Evolutionary conservation across 1,140 invertebrate species (phyloP), one percentile per base, ranked within the genome.

Genomic region (Holotrichia oblita): DNA sequence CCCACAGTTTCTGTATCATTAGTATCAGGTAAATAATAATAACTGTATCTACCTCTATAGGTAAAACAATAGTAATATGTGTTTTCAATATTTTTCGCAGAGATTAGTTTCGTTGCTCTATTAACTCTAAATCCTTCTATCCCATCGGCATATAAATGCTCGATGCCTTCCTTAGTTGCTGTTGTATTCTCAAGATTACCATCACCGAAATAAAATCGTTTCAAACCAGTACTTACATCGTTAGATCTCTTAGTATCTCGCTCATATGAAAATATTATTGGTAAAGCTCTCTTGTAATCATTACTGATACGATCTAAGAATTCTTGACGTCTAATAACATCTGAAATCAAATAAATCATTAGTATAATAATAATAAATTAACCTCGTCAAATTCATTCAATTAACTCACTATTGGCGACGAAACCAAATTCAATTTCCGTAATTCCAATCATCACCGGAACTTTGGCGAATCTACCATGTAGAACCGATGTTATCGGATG

Each of bases 391-490:
- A n/a, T n/a, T n/a, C n/a, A n/a, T n/a, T n/a, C n/a, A n/a, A n/a
- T n/a, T n/a, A n/a, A n/a, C n/a, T n/a, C n/a, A 55, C 48, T 55
- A 17, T 55, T n/a, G n/a, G 14, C 2, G n/a, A 55, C 48, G n/a
- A 17, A 55, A n/a, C 87, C 89, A 83, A 93, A 91, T 83, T 93
- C 92, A 74, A 92, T 88, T 78, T 89, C 87, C 0, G 90, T 92
- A 74, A 91, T 86, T 73, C 92, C 92, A 77, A 90, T 88, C n/a
- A 93, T 90, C 14, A 91, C 82, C 6, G 93, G 92, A 14, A 93
- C 89, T 22, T 91, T 87, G 75, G 90, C 83, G 76, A 92, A 89
- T 4, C 90, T 87, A 34, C 91, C 90, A 42, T 89, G 81, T 48
- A 86, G 85, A 8, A 92, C 89, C 0, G 90, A 85, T 14, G 89